Conservation (phyloP, 2,797 vertebrate genomes). For the Mormyrops boulengeri region DNA sequence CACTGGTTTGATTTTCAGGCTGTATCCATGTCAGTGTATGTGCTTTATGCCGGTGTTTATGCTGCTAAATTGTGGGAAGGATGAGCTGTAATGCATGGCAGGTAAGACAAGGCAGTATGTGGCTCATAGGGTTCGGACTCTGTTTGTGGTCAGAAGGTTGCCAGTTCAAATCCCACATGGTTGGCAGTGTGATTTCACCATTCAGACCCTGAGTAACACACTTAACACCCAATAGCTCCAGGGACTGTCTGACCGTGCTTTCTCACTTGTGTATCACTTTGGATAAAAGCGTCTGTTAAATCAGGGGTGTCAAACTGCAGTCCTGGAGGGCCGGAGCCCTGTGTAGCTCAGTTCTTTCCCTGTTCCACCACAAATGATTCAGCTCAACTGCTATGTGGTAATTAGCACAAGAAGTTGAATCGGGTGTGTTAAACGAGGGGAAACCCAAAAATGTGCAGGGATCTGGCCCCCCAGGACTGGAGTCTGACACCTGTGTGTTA, state of each 20-base stretch:
- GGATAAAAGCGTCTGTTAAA: background rate
- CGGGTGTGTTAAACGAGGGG: too few relatives aligned
- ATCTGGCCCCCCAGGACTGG: too few relatives aligned
- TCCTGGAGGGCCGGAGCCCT: too few relatives aligned
- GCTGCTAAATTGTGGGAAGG: background rate
- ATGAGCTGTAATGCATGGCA: background rate
- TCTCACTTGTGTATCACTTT: background rate
- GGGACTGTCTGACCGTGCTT: background rate
- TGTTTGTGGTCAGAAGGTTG: background rate
- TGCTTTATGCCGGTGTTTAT: background rate
- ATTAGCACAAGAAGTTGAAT: too few relatives aligned
- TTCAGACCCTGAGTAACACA: background rate
- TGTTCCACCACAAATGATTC: too few relatives aligned
- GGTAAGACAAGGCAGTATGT: background rate
- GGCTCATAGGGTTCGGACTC: background rate
- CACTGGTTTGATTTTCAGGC: background rate
- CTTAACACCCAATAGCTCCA: background rate
- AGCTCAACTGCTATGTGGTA: too few relatives aligned
- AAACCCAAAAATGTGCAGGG: background rate
- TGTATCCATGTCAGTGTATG: constrained; percentile 28
- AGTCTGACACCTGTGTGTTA: background rate
- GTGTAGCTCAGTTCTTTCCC: too few relatives aligned
- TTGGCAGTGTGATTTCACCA: background rate
- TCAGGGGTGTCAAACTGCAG: too few relatives aligned
- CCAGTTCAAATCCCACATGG: background rate